Percentiles rank a stretch among this genome's conserved stretches.
Evolutionary conservation across 2,113 vertebrate genomes (phyloP).

Genomic region (Glareola pratincola): DNA sequence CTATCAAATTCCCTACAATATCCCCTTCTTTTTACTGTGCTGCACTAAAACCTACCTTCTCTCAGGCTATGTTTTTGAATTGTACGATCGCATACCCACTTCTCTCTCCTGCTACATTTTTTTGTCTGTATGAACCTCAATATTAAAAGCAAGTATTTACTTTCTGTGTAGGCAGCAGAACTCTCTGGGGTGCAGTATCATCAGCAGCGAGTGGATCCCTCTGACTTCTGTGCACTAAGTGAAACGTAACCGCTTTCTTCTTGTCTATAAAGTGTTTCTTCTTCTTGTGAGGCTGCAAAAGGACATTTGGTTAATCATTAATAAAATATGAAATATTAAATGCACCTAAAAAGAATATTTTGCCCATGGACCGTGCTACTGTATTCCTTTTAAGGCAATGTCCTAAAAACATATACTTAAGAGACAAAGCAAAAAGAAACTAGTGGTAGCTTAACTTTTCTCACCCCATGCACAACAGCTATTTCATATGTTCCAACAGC

Average conservation of each 20-base stretch:
- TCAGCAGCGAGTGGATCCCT: conserved; percentile 92
- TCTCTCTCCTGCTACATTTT: neutral
- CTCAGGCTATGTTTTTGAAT: neutral
- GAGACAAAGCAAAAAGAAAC: neutral
- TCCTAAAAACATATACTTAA: neutral
- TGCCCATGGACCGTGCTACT: neutral
- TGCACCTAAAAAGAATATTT: neutral
- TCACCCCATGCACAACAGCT: neutral
- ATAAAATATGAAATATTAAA: neutral
- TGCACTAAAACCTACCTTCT: neutral
- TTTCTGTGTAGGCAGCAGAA: conserved; percentile 84
- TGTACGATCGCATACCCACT: neutral
- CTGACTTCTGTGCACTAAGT: conserved; percentile 96
- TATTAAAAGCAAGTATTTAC: conserved; percentile 9
- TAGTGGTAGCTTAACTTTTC: neutral
- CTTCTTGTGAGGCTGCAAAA: conserved; percentile 89
- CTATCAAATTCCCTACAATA: neutral
- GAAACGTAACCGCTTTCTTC: conserved; percentile 94
- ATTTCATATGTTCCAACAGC: neutral
- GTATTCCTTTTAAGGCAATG: neutral
- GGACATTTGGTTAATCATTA: neutral
- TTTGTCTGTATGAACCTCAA: neutral
- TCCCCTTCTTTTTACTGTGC: neutral
- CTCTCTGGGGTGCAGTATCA: conserved; percentile 92
- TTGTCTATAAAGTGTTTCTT: conserved; percentile 97